Evolutionary conservation across 2,113 vertebrate genomes (phyloP).

Genomic region (Takifugu bimaculatus): DNA sequence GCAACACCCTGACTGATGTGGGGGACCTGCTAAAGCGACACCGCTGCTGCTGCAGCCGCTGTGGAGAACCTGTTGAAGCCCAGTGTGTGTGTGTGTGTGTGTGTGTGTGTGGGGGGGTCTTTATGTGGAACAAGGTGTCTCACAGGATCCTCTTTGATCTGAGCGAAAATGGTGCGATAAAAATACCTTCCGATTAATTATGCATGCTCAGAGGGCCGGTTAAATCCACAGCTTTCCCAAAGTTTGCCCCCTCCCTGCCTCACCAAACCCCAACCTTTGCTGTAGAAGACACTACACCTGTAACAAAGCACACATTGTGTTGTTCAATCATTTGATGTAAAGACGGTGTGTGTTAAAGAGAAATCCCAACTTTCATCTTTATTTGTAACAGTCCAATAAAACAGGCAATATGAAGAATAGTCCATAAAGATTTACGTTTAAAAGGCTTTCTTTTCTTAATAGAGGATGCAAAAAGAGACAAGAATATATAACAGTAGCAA

Average conservation of each 20-base stretch:
- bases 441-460: constrained; percentile 71
- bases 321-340: constrained; percentile 29
- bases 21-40: too few species aligned
- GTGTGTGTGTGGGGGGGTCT: constrained; percentile 31
- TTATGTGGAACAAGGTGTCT: constrained; percentile 62
- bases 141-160: constrained; percentile 55
- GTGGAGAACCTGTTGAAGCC: constrained; percentile 42
- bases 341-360: constrained; percentile 65
- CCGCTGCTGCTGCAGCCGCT: constrained; percentile 1
- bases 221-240: constrained; percentile 31
- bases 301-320: constrained; percentile 20
- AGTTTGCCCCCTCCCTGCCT: constrained; percentile 11
- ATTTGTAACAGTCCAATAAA: constrained; percentile 77
- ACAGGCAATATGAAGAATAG: constrained; percentile 80
- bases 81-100: constrained; percentile 3
- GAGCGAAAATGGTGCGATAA: constrained; percentile 51
- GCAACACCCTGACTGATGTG: too few species aligned
- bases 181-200: constrained; percentile 64
- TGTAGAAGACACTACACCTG: constrained; percentile 24
- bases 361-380: constrained; percentile 73
- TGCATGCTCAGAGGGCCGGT: constrained; percentile 38
- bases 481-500: constrained; percentile 63
- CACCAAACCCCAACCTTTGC: not conserved
- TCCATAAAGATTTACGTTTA: constrained; percentile 73
- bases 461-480: constrained; percentile 76